Evolutionary conservation across 2,797 vertebrate species (phyloP).

Genomic region (Avahi laniger): DNA sequence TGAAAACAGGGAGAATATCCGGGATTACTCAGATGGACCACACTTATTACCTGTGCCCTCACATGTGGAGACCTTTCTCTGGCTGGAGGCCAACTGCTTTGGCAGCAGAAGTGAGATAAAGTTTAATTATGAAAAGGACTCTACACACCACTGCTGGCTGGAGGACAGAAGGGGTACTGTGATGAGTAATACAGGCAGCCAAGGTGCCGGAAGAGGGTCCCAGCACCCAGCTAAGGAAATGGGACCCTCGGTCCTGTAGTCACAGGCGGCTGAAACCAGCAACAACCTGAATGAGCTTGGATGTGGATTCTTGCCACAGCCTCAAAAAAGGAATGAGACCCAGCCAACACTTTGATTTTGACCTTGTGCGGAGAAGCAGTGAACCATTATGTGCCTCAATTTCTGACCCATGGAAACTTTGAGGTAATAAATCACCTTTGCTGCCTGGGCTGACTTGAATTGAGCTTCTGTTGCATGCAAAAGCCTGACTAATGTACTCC

Average conservation of each 20-base stretch:
- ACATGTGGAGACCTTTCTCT: not conserved
- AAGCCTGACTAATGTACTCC: not conserved
- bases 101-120: not conserved
- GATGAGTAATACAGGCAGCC: not conserved
- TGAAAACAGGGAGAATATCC: not conserved
- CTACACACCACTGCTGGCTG: not conserved
- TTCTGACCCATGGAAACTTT: not conserved
- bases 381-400: not conserved
- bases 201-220: not conserved
- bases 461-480: not conserved
- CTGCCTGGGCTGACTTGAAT: not conserved
- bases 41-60: not conserved
- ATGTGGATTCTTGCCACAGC: not conserved
- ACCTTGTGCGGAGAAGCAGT: not conserved
- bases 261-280: not conserved
- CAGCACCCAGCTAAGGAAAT: not conserved
- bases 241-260: not conserved
- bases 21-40: not conserved
- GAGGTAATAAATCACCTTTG: not conserved
- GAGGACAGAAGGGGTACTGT: not conserved
- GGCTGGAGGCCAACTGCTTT: not conserved
- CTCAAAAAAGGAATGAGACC: not conserved
- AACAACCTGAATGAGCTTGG: not conserved
- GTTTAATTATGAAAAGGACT: not conserved
- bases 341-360: not conserved